Conservation (phyloP, 2,888 invertebrate genomes). For the Cephus spinipes region DNA sequence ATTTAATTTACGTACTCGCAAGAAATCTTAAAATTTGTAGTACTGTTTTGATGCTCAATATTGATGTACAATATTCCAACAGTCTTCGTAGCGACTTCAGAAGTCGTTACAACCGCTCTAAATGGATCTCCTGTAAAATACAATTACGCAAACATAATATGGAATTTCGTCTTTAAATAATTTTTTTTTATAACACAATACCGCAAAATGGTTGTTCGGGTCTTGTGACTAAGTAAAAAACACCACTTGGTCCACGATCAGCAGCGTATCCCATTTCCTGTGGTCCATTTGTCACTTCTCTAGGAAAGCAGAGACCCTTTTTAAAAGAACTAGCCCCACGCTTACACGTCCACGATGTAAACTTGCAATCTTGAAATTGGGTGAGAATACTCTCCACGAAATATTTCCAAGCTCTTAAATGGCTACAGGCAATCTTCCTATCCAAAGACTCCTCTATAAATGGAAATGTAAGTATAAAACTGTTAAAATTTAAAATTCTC, state of each 20-base stretch:
- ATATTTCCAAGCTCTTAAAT: conserved; percentile 70
- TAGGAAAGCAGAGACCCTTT: conserved; percentile 70
- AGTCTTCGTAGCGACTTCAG: conserved; percentile 64
- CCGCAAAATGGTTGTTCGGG: conserved; percentile 70
- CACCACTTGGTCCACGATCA: conserved; percentile 64
- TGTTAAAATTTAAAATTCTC: not conserved
- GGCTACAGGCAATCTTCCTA: conserved; percentile 71
- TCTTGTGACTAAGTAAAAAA: conserved; percentile 70
- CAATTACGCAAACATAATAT: not conserved
- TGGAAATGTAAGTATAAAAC: conserved; percentile 17
- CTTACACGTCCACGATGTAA: conserved; percentile 70
- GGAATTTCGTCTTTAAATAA: not conserved
- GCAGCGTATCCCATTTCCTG: conserved; percentile 61
- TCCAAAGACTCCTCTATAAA: conserved; percentile 66
- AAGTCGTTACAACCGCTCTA: conserved; percentile 67
- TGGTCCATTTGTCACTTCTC: conserved; percentile 50
- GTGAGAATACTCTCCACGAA: conserved; percentile 69
- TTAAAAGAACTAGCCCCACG: conserved; percentile 68
- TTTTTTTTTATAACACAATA: conserved; percentile 44
- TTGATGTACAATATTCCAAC: conserved; percentile 67
- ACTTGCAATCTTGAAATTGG: conserved; percentile 66
- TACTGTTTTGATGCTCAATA: conserved; percentile 61
- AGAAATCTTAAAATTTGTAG: conserved; percentile 65
- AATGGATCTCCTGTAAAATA: conserved; percentile 55
- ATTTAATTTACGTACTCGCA: conserved; percentile 67